Evolutionary conservation across 1,140 invertebrate species (phyloP).

Genomic region (Diabrotica undecimpunctata): DNA sequence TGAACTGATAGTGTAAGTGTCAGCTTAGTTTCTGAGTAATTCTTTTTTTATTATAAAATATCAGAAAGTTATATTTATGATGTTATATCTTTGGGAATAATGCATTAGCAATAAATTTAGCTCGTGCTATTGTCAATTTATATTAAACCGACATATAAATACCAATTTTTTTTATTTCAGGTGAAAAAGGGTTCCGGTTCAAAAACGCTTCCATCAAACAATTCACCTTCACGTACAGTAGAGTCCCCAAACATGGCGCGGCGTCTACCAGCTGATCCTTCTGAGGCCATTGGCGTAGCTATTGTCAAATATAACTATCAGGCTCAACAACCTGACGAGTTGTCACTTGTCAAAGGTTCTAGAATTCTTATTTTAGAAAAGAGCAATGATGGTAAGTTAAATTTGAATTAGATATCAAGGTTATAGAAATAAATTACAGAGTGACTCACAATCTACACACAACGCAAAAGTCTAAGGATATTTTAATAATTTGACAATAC

Average conservation of each 20-base stretch:
- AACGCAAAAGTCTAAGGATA: no score
- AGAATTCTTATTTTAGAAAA: slow-evolving; percentile 95
- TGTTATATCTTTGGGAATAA: no score
- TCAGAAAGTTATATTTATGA: no score
- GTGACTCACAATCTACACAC: no score
- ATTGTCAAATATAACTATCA: slow-evolving; percentile 98
- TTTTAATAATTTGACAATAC: no score
- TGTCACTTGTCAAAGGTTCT: slow-evolving; percentile 85
- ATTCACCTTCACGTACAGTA: slow-evolving; percentile 74
- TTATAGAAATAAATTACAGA: no score
- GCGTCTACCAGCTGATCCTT: slow-evolving; percentile 73
- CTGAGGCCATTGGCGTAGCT: slow-evolving; percentile 84
- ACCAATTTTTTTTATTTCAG: slow-evolving; percentile 18
- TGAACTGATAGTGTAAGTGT: no score
- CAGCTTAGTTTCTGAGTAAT: no score
- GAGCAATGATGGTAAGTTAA: slow-evolving; percentile 79
- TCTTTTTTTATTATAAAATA: no score
- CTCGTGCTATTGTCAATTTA: no score
- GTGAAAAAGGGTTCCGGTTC: slow-evolving; percentile 61
- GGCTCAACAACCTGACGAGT: slow-evolving; percentile 94
- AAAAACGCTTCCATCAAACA: slow-evolving; percentile 78
- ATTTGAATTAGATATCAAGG: not conserved
- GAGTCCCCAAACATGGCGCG: slow-evolving; percentile 74
- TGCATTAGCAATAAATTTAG: no score
- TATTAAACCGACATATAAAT: no score